Conservation (phyloP, 2,113 vertebrate genomes). For the Protobothrops flavoviridis region DNA sequence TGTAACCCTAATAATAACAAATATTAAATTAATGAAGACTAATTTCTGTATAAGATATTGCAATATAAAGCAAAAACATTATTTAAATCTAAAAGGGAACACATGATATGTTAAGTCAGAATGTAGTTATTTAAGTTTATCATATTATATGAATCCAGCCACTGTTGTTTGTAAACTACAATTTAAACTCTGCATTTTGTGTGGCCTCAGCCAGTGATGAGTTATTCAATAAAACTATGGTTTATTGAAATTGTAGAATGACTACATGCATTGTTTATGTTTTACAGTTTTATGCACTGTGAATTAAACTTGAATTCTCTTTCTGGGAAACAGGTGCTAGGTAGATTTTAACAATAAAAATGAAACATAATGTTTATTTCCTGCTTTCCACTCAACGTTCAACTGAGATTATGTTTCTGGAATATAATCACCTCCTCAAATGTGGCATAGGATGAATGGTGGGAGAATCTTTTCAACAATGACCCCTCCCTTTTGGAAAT, state of each 20-base stretch:
- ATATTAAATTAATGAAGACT: neutral
- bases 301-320: neutral
- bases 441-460: neutral
- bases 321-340: neutral
- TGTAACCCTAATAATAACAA: neutral
- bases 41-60: neutral
- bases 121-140: neutral
- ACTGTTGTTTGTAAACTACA: neutral
- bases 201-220: neutral
- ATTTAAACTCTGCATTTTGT: neutral
- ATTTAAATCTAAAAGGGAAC: neutral
- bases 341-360: neutral
- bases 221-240: neutral
- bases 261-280: neutral
- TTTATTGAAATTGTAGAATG: neutral
- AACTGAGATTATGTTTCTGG: neutral
- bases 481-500: neutral
- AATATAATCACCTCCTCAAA: neutral
- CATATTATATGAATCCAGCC: neutral
- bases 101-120: neutral
- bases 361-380: neutral
- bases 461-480: neutral
- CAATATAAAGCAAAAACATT: neutral
- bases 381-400: neutral
- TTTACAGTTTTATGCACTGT: neutral